Evolutionary conservation across 2,113 vertebrate genomes (phyloP), one percentile per base, ranked within the genome.

Genomic region (Eulacestoma nigropectus): DNA sequence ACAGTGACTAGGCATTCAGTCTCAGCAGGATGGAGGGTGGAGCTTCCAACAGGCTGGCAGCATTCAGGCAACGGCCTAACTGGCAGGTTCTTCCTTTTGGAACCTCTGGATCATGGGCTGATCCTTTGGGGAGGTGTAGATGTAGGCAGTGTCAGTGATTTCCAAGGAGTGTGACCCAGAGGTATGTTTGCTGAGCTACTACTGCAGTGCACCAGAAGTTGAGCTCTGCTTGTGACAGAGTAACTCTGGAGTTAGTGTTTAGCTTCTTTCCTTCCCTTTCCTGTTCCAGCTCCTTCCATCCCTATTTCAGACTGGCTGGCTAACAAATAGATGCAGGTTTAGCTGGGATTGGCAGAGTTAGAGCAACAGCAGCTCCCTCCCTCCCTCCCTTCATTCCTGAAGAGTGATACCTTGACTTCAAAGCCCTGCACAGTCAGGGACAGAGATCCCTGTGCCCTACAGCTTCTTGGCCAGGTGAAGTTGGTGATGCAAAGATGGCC

Each of bases 61-160:
- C 63, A 5, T n/a, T 55, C 17, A 2, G 26, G 56, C 52, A 46
- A 0, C 10, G 56, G 47, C 65, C 35, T 7, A 7, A 0, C 33
- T 11, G 56, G 19, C 57, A 80, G 26, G 15, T 35, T 56, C 59
- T 65, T 60, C 55, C 23, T 73, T 46, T 16, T 41, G 81, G 55
- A 70, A 29, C 29, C 63, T 49, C 29, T 30, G 37, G 47, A 10
- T 49, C 37, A 6, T 0, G 0, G 17, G 37, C 63, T 49, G 17
- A 26, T 37, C 30, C 22, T 35, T 0, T 22, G 35, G 50, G 56
- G 42, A 67, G 26, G 23, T 21, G 5, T 6, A 16, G 26, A 16
- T 19, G 32, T 15, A 72, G 18, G 35, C 59, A 70, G 50, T 53
- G n/a, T 52, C 6, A 15, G 18, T n/a, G 7, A 7, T n/a, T 91